Evolutionary conservation across 2,113 vertebrate species (phyloP), one percentile per base, ranked within the genome.

Genomic region (Lepus americanus): DNA sequence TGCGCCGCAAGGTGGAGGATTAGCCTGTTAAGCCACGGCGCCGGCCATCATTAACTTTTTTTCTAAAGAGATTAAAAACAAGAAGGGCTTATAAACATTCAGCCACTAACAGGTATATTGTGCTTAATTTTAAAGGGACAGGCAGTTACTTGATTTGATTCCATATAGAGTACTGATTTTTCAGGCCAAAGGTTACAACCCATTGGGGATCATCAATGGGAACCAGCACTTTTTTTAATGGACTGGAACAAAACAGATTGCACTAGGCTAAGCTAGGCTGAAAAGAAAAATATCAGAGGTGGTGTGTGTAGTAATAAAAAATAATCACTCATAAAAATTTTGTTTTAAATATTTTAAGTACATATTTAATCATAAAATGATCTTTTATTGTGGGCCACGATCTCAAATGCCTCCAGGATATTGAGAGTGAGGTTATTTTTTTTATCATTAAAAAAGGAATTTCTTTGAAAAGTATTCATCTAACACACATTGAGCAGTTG

Each of bases 1-100:
- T 2, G 36, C 36, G 36, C 36, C 36, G 3, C 36, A 36, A 36
- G 36, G 36, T 3, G 36, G 36, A 36, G 36, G 36, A 36, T 36
- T 36, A 3, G 36, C 36, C 36, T 36, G 36, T 36, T 36, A 36
- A 36, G 36, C 36, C 36, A 36, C 36, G 3, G 36, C 36, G 36
- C 36, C 3, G 36, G 36, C 36, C 36, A 97, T 97, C 59, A 93
- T 95, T 96, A 94, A 88, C 84, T 79, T 95, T 97, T 92, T 95
- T 95, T 64, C 53, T 80, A 90, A 44, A 44, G 80, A 89, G 92
- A 83, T 96, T 96, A 76, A 72, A 78, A 44, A 44, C 44, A 44
- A 33, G 33, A 87, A 64, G 61, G 17, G 20, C 39, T 74, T 83
- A 61, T 67, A 64, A 93, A 89, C 31, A 73, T 88, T 87, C 64